Conservation (phyloP, 2,888 invertebrate genomes). For the Mamestra brassicae region DNA sequence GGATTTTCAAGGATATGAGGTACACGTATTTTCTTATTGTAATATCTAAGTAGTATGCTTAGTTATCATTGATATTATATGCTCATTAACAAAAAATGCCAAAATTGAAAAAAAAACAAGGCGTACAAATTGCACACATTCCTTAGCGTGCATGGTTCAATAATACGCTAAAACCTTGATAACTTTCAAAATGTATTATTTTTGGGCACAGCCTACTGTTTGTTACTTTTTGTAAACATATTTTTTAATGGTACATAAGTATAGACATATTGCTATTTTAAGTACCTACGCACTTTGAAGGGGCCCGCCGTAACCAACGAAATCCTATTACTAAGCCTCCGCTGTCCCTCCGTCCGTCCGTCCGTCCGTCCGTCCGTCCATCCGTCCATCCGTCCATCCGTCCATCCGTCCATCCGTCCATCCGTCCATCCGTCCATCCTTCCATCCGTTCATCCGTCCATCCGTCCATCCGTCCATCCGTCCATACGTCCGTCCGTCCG, state of each 20-base stretch:
- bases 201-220: neutral
- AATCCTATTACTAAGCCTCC: no score
- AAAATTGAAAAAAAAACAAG: neutral
- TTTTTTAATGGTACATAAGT: neutral
- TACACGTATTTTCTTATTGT: neutral
- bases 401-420: no score
- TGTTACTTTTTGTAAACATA: neutral
- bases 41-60: neutral
- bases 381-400: no score
- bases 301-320: no score
- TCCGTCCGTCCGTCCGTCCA: no score
- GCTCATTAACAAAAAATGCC: neutral
- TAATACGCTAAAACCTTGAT: slow-evolving; percentile 17
- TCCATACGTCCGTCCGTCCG: no score
- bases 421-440: no score
- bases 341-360: no score
- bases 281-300: no score
- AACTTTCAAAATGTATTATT: slow-evolving; percentile 4
- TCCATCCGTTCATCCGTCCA: no score
- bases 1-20: neutral
- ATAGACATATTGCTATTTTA: neutral
- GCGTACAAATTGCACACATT: neutral
- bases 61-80: neutral
- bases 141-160: slow-evolving; percentile 1
- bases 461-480: no score